phyloP scores from a whole-genome alignment of 2,888 invertebrate genomes.

The Caenorhabditis japonica region DNA sequence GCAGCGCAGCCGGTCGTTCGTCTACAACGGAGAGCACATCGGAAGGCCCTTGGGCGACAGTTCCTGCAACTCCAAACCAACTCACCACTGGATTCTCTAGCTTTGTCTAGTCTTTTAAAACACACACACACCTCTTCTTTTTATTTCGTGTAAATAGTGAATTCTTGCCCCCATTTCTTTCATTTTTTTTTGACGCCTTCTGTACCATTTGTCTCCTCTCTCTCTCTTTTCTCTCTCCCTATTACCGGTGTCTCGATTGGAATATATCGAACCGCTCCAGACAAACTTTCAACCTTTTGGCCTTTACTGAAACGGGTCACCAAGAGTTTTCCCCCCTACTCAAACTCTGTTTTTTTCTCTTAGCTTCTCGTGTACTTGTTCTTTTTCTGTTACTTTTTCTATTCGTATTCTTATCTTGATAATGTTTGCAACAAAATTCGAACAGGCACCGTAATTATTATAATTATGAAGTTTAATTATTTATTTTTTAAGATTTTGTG shows the following conservation, averaged over 20 bases:
- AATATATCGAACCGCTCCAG: slow-evolving; percentile 13
- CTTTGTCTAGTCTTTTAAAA: slow-evolving; percentile 44
- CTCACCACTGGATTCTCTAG: slow-evolving; percentile 48
- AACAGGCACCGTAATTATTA: too few species aligned
- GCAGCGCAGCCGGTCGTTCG: slow-evolving; percentile 45
- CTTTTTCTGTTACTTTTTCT: slow-evolving; percentile 1
- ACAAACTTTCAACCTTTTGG: slow-evolving; percentile 5
- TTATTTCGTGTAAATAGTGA: slow-evolving; percentile 24
- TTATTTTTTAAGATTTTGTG: too few species aligned
- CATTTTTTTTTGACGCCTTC: slow-evolving; percentile 12
- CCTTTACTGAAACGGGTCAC: slow-evolving; percentile 28
- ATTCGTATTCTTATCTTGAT: slow-evolving; percentile 6
- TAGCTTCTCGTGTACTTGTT: slow-evolving; percentile 40
- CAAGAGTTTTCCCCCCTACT: slow-evolving; percentile 26
- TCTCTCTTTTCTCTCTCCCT: slow-evolving; percentile 13
- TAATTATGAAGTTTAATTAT: too few species aligned
- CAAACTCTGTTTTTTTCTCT: too few species aligned
- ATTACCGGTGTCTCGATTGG: slow-evolving; percentile 37
- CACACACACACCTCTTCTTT: slow-evolving; percentile 26
- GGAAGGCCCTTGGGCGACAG: slow-evolving; percentile 41
- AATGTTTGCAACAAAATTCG: neutral
- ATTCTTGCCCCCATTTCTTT: slow-evolving; percentile 27
- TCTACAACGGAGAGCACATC: slow-evolving; percentile 46
- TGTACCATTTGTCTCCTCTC: slow-evolving; percentile 17
- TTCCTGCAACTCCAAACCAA: slow-evolving; percentile 22